Base-by-base conservation (phyloP, 2,113 vertebrate species). In the Nannobrachium achirus region DNA sequence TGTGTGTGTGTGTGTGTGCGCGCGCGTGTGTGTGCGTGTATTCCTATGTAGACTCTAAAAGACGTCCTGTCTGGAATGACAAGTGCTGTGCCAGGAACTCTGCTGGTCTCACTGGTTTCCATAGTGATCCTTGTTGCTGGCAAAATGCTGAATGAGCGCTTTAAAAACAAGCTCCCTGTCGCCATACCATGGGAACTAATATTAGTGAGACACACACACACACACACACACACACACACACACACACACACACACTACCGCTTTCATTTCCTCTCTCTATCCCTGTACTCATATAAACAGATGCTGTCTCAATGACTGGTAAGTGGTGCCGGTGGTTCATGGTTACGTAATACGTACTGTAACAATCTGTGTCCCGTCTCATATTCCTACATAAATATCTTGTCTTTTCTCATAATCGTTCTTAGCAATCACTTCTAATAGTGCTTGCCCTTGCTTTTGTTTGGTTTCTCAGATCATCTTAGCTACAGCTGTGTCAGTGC, bases 131-230 rank as follows among this genome's bases (percentile, higher is more conserved):
- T 85, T 16, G 65, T 84, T 0, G 49, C 33, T 51, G 82, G 82
- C 56, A 86, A 82, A 58, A n/a, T 82, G 50, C 65, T 86, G 45
- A 85, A 84, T 68, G 42, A 77, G 55, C 69, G 18, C 42, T 84
- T 85, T 59, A 82, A 86, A 64, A 73, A 73, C 42, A 87, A 85
- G 64, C 56, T 84, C 14, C 82, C 77, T 48, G 66, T 84, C 0
- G 33, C 50, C 40, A 68, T 87, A 58, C 77, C 79, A 0, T 83
- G 78, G 69, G 72, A 85, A 64, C 76, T 79, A 38, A 44, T 86
- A 75, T 41, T 85, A 71, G 81, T 83, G 44, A 73, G 20, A 0
- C 1, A 59, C 9, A 40, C 40, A 38, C 52, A 51, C 44, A 67
- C 42, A 20, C 39, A 63, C 25, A 33, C 1, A 33, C 25, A 33